These are phyloP conservation scores for Sarcophaga peregrina DNA, from an alignment of 1,140 invertebrate genomes.

Conservation along the genomic window DNA sequence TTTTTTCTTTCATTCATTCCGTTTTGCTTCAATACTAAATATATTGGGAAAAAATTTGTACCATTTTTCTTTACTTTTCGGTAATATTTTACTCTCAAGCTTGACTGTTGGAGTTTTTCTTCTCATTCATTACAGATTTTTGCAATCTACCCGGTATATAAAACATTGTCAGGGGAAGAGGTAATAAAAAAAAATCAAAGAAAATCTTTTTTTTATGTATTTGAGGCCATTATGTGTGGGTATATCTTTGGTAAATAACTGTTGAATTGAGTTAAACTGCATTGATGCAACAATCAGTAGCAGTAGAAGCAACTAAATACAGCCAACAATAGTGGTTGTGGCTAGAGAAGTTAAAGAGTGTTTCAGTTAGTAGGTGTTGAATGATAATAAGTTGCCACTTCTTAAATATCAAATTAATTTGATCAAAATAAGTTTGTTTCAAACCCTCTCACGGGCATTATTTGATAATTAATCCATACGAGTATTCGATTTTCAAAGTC, in stretches of 20 bases:
- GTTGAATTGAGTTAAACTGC: slow-evolving; percentile 18
- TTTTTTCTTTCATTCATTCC: background rate
- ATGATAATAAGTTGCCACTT: too few species aligned
- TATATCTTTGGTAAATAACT: slow-evolving; percentile 5
- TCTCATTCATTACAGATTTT: background rate
- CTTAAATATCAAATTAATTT: too few species aligned
- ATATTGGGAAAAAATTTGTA: background rate
- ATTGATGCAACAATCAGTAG: slow-evolving; percentile 13
- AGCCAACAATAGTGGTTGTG: background rate
- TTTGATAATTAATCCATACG: too few species aligned
- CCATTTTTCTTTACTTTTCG: slow-evolving; percentile 12
- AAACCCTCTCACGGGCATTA: too few species aligned
- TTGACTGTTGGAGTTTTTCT: background rate
- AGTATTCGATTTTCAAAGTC: too few species aligned
- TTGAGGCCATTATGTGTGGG: slow-evolving; percentile 16
- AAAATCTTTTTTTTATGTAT: background rate
- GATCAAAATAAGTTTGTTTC: too few species aligned
- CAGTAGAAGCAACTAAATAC: background rate
- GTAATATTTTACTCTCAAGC: slow-evolving; percentile 11
- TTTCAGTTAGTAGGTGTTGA: too few species aligned
- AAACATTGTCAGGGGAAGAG: background rate
- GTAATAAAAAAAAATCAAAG: too few species aligned
- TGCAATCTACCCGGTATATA: background rate
- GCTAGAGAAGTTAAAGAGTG: background rate
- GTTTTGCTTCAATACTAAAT: background rate